phyloP scores from a whole-genome alignment of 2,888 invertebrate genomes.

The Dastarcus helophoroides region DNA sequence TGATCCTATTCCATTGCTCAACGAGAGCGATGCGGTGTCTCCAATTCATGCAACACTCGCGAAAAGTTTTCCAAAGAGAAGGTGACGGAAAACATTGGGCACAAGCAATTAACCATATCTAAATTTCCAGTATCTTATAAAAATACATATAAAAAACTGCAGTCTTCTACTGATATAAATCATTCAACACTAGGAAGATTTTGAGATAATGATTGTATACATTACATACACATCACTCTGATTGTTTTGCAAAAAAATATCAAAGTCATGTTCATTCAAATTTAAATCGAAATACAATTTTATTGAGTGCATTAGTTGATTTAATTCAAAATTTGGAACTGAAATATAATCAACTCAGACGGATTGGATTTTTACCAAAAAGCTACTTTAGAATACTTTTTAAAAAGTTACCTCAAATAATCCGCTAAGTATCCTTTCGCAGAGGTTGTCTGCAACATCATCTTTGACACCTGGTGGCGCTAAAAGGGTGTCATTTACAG shows the following conservation, averaged over 20 bases:
- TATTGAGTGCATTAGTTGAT: not conserved
- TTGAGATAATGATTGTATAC: too few relatives aligned
- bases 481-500: constrained; percentile 82
- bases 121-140: not conserved
- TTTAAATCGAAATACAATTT: too few relatives aligned
- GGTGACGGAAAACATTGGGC: constrained; percentile 85
- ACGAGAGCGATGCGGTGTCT: constrained; percentile 86
- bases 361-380: too few relatives aligned
- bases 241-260: too few relatives aligned
- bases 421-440: constrained; percentile 86
- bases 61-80: constrained; percentile 87
- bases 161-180: too few relatives aligned
- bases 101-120: constrained; percentile 63
- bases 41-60: constrained; percentile 89
- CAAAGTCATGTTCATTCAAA: too few relatives aligned
- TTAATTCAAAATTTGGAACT: constrained; percentile 2
- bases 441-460: constrained; percentile 83
- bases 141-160: too few relatives aligned
- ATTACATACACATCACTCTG: too few relatives aligned
- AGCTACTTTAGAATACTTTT: constrained; percentile 3
- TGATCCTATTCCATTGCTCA: constrained; percentile 91
- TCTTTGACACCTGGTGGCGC: constrained; percentile 90
- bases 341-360: too few relatives aligned
- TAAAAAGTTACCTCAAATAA: constrained; percentile 63
- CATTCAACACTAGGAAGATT: too few relatives aligned